These are phyloP conservation scores for Channa striata DNA, from an alignment of 2,797 vertebrate genomes.

Conservation along the genomic window DNA sequence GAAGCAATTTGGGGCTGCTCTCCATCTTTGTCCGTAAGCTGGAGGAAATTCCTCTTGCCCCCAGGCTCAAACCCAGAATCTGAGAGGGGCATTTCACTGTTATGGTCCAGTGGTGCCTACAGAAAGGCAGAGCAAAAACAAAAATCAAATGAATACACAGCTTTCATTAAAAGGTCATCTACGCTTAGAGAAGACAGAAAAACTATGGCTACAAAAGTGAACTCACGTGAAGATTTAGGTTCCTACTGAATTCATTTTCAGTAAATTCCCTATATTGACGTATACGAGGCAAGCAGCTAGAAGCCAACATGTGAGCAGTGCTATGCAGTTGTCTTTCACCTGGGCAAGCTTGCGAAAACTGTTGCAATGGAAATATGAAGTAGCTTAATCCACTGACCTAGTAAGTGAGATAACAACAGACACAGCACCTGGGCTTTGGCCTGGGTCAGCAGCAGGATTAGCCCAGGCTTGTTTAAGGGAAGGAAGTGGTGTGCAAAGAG, in stretches of 20 bases:
- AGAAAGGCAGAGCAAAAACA: background rate
- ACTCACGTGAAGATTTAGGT: slow-evolving; percentile 22
- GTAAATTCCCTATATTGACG: slow-evolving; percentile 30
- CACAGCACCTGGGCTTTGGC: slow-evolving; percentile 78
- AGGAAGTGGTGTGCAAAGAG: slow-evolving; percentile 51
- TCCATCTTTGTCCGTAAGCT: slow-evolving; percentile 95
- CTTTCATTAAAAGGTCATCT: slow-evolving; percentile 16
- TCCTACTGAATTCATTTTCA: slow-evolving; percentile 53
- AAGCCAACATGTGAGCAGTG: slow-evolving; percentile 51
- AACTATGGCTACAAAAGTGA: background rate
- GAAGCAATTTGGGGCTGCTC: slow-evolving; percentile 92
- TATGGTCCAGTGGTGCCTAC: slow-evolving; percentile 90
- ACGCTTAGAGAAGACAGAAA: slow-evolving; percentile 2
- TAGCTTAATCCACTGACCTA: slow-evolving; percentile 85
- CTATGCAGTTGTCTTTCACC: slow-evolving; percentile 33
- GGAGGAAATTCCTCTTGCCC: slow-evolving; percentile 96
- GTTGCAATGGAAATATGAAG: slow-evolving; percentile 74
- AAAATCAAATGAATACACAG: slow-evolving; percentile 8
- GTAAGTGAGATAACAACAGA: slow-evolving; percentile 83
- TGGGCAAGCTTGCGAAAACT: slow-evolving; percentile 45
- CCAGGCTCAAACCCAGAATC: slow-evolving; percentile 95
- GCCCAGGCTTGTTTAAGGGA: slow-evolving; percentile 73
- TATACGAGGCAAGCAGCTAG: slow-evolving; percentile 33
- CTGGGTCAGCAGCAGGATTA: slow-evolving; percentile 84
- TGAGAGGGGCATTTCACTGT: slow-evolving; percentile 91